Evolutionary conservation across 2,113 vertebrate species (phyloP), one percentile per base, ranked within the genome.

Genomic region (Xyliphius kryptos): DNA sequence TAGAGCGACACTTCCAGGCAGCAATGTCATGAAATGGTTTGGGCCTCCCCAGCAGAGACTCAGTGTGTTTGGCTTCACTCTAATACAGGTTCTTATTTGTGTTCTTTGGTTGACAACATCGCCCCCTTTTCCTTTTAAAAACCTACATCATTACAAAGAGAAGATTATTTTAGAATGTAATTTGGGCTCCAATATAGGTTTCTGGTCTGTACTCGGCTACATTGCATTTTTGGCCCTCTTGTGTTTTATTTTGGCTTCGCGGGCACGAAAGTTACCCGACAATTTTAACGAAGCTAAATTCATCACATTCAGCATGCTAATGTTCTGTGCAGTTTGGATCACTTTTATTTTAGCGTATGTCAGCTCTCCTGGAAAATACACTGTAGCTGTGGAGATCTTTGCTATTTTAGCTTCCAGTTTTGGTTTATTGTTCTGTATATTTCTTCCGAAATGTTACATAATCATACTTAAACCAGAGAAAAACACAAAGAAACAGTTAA

Each of bases 381-480:
- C 80, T 13, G 83, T 82, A 22, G 79, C 83, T 26, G 83, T 87
- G 11, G 82, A 87, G 72, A 82, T 81, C 15, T 86, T 86, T 69
- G 82, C 83, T 2, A 52, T 62, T 51, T 43, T 62, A 15, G 49
- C 60, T 6, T 62, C 60, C 22, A 62, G 60, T 37, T 56, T 56
- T 56, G 36, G 53, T 20, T 40, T 56, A 9, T 2, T 56, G 3
- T 20, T 56, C 36, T 56, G 36, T 20, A 56, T 56, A 2, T 56
- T 56, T 56, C 32, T 56, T 19, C 53, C 53, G 38, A 56, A 56
- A 16, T 56, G 53, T 56, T 56, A 56, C 36, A 40, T 56, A 20
- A 56, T 56, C 36, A 17, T 56, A 1, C 1, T 56, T 15, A 56
- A 40, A 20, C 53, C 53, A 38, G 53, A 56, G 53, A 56, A 56